Percentiles rank a stretch among this genome's conserved stretches.
Evolutionary conservation across 2,113 vertebrate genomes (phyloP).

Genomic region (Ariopsis seemanni): DNA sequence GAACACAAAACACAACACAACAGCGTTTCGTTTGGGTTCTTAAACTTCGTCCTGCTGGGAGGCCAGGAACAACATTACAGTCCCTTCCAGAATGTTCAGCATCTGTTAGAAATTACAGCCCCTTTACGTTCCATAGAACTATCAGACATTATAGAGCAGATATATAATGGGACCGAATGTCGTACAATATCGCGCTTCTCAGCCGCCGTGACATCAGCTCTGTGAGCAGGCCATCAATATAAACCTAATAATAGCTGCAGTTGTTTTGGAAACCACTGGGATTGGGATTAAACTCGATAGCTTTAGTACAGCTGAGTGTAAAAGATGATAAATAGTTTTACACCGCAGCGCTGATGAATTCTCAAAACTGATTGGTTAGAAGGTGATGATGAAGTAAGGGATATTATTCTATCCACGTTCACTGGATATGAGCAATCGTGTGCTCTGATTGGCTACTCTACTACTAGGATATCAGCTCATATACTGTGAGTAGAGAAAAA

Average conservation of each 20-base stretch:
- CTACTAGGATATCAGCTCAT: too few species aligned
- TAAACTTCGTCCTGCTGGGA: constrained; percentile 38
- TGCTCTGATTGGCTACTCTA: too few species aligned
- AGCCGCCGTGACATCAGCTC: constrained; percentile 45
- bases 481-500: too few species aligned
- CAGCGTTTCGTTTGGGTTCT: constrained; percentile 42
- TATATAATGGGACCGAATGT: constrained; percentile 33
- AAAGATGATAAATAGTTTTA: not conserved
- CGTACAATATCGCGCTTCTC: constrained; percentile 24
- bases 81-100: constrained; percentile 48
- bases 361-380: not conserved
- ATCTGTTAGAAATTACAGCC: constrained; percentile 58
- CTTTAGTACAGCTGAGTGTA: not conserved
- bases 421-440: too few species aligned
- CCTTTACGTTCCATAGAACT: constrained; percentile 51
- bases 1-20: constrained; percentile 48
- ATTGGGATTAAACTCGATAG: not conserved
- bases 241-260: not conserved
- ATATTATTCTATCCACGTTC: too few species aligned
- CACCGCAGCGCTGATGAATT: not conserved
- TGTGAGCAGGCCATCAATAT: not conserved
- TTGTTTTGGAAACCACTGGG: not conserved
- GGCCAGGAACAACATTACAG: constrained; percentile 49
- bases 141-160: constrained; percentile 16
- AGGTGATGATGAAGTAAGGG: too few species aligned